Base-by-base conservation (phyloP, 2,113 vertebrate species). In the Ploceus nigricollis region DNA sequence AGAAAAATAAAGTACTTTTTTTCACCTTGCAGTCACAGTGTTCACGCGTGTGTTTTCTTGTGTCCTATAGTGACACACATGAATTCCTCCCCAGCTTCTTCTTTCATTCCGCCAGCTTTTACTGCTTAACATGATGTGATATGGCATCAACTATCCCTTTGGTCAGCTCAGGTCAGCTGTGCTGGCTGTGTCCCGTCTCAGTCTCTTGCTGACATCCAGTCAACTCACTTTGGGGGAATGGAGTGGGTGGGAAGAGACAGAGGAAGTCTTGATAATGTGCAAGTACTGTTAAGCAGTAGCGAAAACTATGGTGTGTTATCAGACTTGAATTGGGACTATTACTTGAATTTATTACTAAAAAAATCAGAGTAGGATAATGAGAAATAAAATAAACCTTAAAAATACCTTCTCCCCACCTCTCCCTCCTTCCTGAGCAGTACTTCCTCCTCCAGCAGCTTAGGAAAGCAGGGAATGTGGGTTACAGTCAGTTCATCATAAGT, bases 61-160 rank as follows among this genome's bases (percentile, higher is more conserved):
- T n/a, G n/a, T n/a, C n/a, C n/a, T n/a, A n/a, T n/a, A n/a, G n/a
- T n/a, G n/a, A n/a, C n/a, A n/a, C 5, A 16, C 3, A 33, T 2
- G 0, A 42, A 65, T 56, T n/a, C 23, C 57, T n/a, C 5, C 2
- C 4, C 8, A 0, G 0, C 7, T 51, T 37, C 48, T 73, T 64
- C 45, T 31, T 42, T 56, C 11, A 57, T 71, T 77, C 8, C 33
- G 28, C 11, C 1, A 5, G 6, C 3, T 83, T 64, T 50, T 58
- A 13, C 10, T 64, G 13, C 8, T 48, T 18, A 57, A 8, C 30
- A 71, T 0, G 0, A 50, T 65, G 24, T n/a, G 22, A 22, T 35
- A 60, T 15, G 33, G 4, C 13, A 30, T 20, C 1, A 1, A 17
- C 30, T 24, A n/a, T 30, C 10, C 11, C 11, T 60, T 50, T 45